Evolutionary conservation across 2,113 vertebrate species (phyloP).

Genomic region (Pedionomus torquatus): DNA sequence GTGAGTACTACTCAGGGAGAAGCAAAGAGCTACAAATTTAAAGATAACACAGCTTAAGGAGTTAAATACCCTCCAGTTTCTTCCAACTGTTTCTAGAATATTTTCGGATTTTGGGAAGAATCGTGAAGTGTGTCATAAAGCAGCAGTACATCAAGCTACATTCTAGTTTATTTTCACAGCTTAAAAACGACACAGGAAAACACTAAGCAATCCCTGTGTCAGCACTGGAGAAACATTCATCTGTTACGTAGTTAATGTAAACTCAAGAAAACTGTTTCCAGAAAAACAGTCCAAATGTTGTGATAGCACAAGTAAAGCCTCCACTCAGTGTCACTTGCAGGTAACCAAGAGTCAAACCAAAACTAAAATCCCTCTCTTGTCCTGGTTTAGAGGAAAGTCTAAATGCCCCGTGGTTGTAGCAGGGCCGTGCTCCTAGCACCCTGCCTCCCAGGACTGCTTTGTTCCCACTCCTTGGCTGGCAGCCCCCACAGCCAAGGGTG

Average conservation of each 20-base stretch:
- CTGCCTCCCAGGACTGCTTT: background rate
- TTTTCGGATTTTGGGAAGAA: background rate
- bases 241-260: background rate
- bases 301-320: background rate
- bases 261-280: background rate
- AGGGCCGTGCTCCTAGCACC: background rate
- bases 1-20: background rate
- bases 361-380: background rate
- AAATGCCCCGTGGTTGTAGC: background rate
- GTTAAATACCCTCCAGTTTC: background rate
- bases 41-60: background rate
- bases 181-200: background rate
- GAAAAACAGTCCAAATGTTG: background rate
- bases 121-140: background rate
- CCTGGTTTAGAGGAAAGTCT: background rate
- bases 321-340: background rate
- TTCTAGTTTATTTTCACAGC: background rate
- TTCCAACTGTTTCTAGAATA: slow-evolving; percentile 3
- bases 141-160: background rate
- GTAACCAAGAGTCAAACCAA: background rate
- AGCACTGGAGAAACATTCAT: background rate
- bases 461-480: accelerated
- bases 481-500: background rate
- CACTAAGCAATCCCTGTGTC: background rate
- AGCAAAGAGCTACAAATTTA: background rate